phyloP scores from a whole-genome alignment of 2,113 vertebrate species.

The Oxyura jamaicensis region DNA sequence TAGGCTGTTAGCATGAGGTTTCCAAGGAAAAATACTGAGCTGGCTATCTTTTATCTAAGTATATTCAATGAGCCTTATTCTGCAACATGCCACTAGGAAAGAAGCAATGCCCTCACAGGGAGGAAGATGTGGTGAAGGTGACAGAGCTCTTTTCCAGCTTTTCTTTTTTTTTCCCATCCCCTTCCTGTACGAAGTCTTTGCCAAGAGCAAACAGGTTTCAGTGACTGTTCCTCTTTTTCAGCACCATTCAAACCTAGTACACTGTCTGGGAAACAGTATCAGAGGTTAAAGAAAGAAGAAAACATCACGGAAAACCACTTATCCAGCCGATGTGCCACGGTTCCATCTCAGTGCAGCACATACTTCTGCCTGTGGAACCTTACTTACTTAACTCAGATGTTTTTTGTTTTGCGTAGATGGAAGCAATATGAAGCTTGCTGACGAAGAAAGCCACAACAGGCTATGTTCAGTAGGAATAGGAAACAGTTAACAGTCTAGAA shows the following conservation, averaged over 20 bases:
- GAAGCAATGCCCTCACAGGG: not conserved
- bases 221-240: not conserved
- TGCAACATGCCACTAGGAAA: not conserved
- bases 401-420: not conserved
- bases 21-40: not conserved
- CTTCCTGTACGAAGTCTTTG: not conserved
- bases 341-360: fast-evolving
- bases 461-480: not conserved
- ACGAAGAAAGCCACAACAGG: not conserved
- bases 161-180: not conserved
- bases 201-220: not conserved
- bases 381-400: too few relatives aligned
- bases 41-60: not conserved
- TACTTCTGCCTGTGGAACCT: not conserved
- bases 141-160: not conserved
- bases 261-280: not conserved
- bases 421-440: not conserved
- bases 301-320: not conserved
- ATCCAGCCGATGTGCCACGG: too few relatives aligned
- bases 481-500: not conserved
- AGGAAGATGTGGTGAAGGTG: not conserved
- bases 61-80: not conserved
- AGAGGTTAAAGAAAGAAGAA: not conserved
- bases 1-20: not conserved
- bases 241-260: not conserved